A percentile compares a stretch with the other conserved stretches of the same genome.
These are phyloP conservation scores for Eilema caniola DNA, from an alignment of 2,888 invertebrate genomes.

Conservation along the genomic window DNA sequence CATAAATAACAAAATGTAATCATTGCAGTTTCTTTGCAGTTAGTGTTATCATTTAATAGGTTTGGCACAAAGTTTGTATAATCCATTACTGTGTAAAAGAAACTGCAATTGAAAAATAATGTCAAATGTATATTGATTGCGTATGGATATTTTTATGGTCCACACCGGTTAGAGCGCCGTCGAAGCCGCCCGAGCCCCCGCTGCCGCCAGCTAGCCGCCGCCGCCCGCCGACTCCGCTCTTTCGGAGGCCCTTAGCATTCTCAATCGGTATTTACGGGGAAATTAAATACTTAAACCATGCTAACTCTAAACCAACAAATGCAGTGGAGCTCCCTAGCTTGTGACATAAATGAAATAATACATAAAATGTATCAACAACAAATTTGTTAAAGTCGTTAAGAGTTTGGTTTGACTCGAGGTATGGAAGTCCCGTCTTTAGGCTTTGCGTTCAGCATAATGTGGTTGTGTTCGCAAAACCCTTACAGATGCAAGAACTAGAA, in stretches of 20 bases:
- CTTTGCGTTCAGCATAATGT: constrained; percentile 85
- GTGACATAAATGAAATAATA: constrained; percentile 39
- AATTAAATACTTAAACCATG: constrained; percentile 83
- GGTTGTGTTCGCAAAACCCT: constrained; percentile 86
- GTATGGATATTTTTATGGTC: constrained; percentile 87
- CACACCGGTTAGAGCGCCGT: constrained; percentile 84
- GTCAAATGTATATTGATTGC: constrained; percentile 85
- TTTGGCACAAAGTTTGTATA: constrained; percentile 34
- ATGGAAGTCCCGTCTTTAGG: constrained; percentile 80
- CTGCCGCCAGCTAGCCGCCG: constrained; percentile 74
- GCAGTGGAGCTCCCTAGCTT: constrained; percentile 69
- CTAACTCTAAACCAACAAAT: constrained; percentile 75
- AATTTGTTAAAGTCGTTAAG: constrained; percentile 72
- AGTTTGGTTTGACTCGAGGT: constrained; percentile 79
- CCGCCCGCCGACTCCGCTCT: constrained; percentile 78
- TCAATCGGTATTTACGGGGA: constrained; percentile 87
- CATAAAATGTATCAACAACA: constrained; percentile 51
- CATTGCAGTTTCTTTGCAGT: constrained; percentile 83
- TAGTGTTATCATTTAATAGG: constrained; percentile 35
- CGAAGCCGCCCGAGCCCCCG: constrained; percentile 72
- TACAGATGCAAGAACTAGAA: constrained; percentile 82
- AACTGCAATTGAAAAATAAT: constrained; percentile 83
- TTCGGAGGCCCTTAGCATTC: constrained; percentile 84
- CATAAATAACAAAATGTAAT: constrained; percentile 78
- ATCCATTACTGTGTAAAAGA: constrained; percentile 63